phyloP scores from a whole-genome alignment of 2,888 invertebrate genomes.

The Phorcus lineatus region DNA sequence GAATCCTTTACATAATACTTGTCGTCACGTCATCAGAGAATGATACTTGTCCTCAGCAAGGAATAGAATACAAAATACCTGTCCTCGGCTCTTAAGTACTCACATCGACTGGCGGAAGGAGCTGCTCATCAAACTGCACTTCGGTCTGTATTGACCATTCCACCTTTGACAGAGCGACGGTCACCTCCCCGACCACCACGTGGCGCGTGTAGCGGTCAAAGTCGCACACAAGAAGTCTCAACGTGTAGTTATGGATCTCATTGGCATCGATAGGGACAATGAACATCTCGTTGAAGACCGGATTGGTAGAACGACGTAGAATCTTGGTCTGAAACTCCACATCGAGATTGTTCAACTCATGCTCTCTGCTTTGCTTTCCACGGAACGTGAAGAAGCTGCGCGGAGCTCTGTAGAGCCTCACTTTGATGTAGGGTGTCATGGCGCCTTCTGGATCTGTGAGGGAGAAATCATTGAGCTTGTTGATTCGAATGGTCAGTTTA shows the following conservation, averaged over 20 bases:
- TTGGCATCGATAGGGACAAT: constrained; percentile 45
- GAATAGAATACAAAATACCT: no score
- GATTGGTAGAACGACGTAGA: constrained; percentile 53
- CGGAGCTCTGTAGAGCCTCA: constrained; percentile 58
- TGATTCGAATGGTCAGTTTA: constrained; percentile 52
- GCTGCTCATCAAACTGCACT: constrained; percentile 45
- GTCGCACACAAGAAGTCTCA: constrained; percentile 62
- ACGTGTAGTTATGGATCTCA: constrained; percentile 45
- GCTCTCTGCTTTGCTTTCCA: constrained; percentile 41
- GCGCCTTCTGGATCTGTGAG: constrained; percentile 45
- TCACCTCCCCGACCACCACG: constrained; percentile 59
- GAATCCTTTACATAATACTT: no score
- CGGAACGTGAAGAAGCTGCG: constrained; percentile 60
- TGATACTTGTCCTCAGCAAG: no score
- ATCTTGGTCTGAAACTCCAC: constrained; percentile 65
- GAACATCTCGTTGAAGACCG: constrained; percentile 61
- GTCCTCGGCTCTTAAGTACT: no score
- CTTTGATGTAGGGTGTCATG: constrained; percentile 62
- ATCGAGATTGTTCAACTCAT: constrained; percentile 59
- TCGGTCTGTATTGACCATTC: constrained; percentile 44
- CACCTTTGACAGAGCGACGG: constrained; percentile 45
- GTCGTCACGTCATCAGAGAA: no score
- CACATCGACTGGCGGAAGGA: constrained; percentile 54
- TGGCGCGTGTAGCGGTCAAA: constrained; percentile 65
- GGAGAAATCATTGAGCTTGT: constrained; percentile 53